Evolutionary conservation across 2,113 vertebrate species (phyloP), one percentile per base, ranked within the genome.

Genomic region (Pandion haliaetus): DNA sequence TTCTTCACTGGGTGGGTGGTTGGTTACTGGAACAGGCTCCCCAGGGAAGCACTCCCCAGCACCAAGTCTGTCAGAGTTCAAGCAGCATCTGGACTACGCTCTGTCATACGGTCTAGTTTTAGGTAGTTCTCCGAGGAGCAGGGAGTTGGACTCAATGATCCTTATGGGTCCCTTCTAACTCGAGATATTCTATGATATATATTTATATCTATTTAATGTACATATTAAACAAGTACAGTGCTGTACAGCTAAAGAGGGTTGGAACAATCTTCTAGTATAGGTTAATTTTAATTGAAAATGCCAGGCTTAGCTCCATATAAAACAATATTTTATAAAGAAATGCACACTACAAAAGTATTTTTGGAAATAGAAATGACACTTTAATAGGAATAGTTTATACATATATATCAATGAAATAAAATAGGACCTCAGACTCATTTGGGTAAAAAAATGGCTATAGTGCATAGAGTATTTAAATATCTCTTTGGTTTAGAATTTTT

Each of bases 101-200:
- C 26, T 40, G 44, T 72, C 50, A 34, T 34, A 72, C 9, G 5
- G 13, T 58, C 58, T 50, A 57, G 34, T 62, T 81, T 76, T 45
- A 86, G 61, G 28, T 18, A 72, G n/a, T 49, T 14, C n/a, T 86
- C 24, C 0, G 3, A 28, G 12, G 71, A 93, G 5, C 47, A 86
- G 16, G 36, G 17, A 66, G 6, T 44, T 70, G 40, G 52, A 66
- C 26, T 69, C 3, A 0, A 62, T 20, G 16, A 52, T 79, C 34
- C 14, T 66, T 50, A 44, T 0, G 3, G n/a, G 9, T 62, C 10
- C 5, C 29, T 78, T 82, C 26, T 29, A 86, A 40, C 31, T 61
- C 0, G 0, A 63, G 38, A 72, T 50, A 52, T 5, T 45, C 24
- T 36, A 0, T 70, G 12, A 28, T 12, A 61, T 3, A 4, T 28